phyloP scores from a whole-genome alignment of 2,888 invertebrate species.

The Mythimna vitellina region DNA sequence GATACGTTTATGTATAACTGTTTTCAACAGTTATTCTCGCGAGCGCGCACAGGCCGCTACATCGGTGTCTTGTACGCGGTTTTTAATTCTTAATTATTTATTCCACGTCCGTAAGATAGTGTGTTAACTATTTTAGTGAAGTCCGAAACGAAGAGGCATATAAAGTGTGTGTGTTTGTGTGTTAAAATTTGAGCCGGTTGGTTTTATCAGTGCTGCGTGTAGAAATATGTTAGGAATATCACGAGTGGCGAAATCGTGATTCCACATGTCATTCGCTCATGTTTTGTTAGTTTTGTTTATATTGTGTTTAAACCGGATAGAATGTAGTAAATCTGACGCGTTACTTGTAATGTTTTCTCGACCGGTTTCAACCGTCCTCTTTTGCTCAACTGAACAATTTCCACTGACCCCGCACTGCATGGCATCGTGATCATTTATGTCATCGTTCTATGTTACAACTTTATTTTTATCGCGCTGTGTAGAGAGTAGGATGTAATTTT shows the following conservation, averaged over 20 bases:
- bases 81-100: slow-evolving; percentile 69
- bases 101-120: slow-evolving; percentile 60
- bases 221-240: slow-evolving; percentile 57
- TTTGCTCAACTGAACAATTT: slow-evolving; percentile 72
- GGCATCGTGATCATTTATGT: slow-evolving; percentile 73
- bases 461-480: slow-evolving; percentile 36
- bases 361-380: slow-evolving; percentile 69
- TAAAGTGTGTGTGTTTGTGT: slow-evolving; percentile 52
- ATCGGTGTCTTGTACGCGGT: slow-evolving; percentile 69
- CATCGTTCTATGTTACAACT: slow-evolving; percentile 56
- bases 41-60: slow-evolving; percentile 81
- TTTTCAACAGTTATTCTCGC: slow-evolving; percentile 84
- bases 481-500: slow-evolving; percentile 4
- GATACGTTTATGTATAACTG: slow-evolving; percentile 77
- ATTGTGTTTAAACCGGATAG: slow-evolving; percentile 57
- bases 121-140: slow-evolving; percentile 47
- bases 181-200: slow-evolving; percentile 46
- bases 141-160: slow-evolving; percentile 36
- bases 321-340: slow-evolving; percentile 53
- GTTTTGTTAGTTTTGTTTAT: slow-evolving; percentile 64
- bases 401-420: slow-evolving; percentile 71
- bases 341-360: slow-evolving; percentile 63
- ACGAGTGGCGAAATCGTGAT: slow-evolving; percentile 64
- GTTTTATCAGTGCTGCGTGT: slow-evolving; percentile 56
- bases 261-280: slow-evolving; percentile 61